phyloP scores from a whole-genome alignment of 2,797 vertebrate genomes.

The Chrosomus eos region DNA sequence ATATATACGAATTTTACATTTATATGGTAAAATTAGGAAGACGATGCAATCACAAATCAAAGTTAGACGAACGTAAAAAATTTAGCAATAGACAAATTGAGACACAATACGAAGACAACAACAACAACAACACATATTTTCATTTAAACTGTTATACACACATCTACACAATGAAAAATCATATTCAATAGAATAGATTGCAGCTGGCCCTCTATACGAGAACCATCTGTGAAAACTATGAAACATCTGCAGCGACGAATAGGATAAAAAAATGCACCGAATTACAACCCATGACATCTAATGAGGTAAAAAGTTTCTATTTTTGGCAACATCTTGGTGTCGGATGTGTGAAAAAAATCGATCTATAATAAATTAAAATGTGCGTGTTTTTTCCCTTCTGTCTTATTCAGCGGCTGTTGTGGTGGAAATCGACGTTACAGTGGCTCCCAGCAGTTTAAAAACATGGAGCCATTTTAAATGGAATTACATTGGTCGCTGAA shows the following conservation, averaged over 20 bases:
- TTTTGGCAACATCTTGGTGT: not conserved
- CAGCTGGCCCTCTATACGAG: not conserved
- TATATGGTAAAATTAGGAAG: not conserved
- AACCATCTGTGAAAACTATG: conserved; percentile 16
- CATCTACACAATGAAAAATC: not conserved
- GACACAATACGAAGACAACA: not conserved
- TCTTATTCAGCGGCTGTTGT: not conserved
- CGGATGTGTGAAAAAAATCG: not conserved
- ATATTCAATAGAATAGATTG: not conserved
- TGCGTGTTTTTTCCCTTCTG: not conserved
- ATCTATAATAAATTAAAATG: not conserved
- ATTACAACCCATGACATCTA: not conserved
- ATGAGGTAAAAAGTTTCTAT: conserved; percentile 33
- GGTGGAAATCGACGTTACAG: not conserved
- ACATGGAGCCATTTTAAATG: conserved; percentile 36
- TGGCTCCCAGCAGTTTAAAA: conserved; percentile 13
- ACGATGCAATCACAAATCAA: not conserved
- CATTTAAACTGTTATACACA: not conserved
- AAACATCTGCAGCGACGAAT: conserved; percentile 22
- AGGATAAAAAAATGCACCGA: not conserved
- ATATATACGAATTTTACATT: not conserved
- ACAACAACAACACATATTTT: not conserved
- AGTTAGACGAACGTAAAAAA: conserved; percentile 9
- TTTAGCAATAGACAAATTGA: not conserved
- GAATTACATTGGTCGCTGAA: conserved; percentile 9